Conservation (phyloP, 2,888 invertebrate species). For the Anoplius nigerrimus region DNA sequence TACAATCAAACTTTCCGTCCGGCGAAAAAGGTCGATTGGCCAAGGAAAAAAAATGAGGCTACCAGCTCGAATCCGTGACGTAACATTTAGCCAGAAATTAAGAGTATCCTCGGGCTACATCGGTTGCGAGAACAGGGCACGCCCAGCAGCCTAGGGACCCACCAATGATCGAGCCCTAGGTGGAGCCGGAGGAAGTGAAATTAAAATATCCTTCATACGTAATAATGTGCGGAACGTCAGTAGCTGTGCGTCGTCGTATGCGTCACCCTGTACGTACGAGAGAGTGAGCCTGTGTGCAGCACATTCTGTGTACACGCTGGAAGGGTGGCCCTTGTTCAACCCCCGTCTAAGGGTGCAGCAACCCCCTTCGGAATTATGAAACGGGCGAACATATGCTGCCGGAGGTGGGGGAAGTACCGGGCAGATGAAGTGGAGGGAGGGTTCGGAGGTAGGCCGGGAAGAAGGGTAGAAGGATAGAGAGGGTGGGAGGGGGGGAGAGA, state of each 20-base stretch:
- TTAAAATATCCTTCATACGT: constrained; percentile 64
- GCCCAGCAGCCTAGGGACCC: constrained; percentile 49
- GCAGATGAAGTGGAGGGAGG: constrained; percentile 13
- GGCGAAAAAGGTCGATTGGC: no score
- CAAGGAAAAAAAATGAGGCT: no score
- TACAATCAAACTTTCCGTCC: no score
- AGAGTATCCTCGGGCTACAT: not conserved
- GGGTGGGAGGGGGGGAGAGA: constrained; percentile 6
- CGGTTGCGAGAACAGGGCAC: constrained; percentile 38
- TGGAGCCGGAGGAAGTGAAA: constrained; percentile 53
- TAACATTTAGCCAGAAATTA: not conserved
- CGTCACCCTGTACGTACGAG: constrained; percentile 26
- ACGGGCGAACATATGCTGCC: constrained; percentile 49
- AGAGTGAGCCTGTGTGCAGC: constrained; percentile 10
- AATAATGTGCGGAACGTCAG: constrained; percentile 55
- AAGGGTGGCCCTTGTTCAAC: constrained; percentile 41
- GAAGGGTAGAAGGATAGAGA: constrained; percentile 1
- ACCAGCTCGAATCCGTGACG: no score
- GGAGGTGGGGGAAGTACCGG: not conserved
- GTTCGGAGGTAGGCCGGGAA: not conserved
- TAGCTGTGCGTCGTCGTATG: constrained; percentile 14
- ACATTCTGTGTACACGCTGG: constrained; percentile 9
- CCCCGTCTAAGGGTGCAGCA: constrained; percentile 38
- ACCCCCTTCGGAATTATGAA: constrained; percentile 39
- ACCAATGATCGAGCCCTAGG: constrained; percentile 50